phyloP scores from a whole-genome alignment of 2,113 vertebrate species.

The Clarias gariepinus region DNA sequence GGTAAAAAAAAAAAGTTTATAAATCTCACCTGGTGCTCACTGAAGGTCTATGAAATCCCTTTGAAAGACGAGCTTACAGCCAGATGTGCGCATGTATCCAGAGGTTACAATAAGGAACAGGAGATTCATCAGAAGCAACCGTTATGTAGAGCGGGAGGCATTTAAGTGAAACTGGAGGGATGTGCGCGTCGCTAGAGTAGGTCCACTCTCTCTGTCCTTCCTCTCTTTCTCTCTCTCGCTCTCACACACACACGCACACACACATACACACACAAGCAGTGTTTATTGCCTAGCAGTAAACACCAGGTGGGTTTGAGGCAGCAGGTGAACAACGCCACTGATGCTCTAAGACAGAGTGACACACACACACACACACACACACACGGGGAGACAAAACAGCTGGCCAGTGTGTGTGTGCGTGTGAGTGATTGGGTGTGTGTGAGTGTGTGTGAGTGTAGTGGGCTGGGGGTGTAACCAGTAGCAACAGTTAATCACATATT shows the following conservation, averaged over 20 bases:
- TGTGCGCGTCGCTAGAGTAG: slow-evolving; percentile 10
- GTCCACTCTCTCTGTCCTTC: neutral
- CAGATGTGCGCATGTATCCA: slow-evolving; percentile 9
- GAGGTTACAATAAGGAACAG: neutral
- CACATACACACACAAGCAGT: neutral
- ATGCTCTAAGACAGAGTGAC: slow-evolving; percentile 13
- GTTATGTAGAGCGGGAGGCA: neutral
- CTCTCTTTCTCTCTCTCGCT: neutral
- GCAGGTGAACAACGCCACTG: slow-evolving; percentile 30
- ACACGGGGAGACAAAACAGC: slow-evolving; percentile 24
- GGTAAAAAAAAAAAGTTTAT: neutral
- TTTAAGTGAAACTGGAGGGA: slow-evolving; percentile 2
- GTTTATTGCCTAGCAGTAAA: slow-evolving; percentile 17
- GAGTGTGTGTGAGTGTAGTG: neutral
- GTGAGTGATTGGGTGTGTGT: slow-evolving; percentile 12
- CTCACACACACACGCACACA: neutral
- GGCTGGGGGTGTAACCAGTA: slow-evolving; percentile 25
- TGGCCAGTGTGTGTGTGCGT: slow-evolving; percentile 31
- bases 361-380: neutral
- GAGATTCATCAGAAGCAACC: neutral
- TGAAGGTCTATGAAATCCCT: neutral
- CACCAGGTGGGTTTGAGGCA: slow-evolving; percentile 37
- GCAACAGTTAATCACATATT: slow-evolving; percentile 48
- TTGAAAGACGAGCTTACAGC: neutral
- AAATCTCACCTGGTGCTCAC: slow-evolving; percentile 15